phyloP scores from a whole-genome alignment of 2,113 vertebrate genomes.

The Dinomys branickii region DNA sequence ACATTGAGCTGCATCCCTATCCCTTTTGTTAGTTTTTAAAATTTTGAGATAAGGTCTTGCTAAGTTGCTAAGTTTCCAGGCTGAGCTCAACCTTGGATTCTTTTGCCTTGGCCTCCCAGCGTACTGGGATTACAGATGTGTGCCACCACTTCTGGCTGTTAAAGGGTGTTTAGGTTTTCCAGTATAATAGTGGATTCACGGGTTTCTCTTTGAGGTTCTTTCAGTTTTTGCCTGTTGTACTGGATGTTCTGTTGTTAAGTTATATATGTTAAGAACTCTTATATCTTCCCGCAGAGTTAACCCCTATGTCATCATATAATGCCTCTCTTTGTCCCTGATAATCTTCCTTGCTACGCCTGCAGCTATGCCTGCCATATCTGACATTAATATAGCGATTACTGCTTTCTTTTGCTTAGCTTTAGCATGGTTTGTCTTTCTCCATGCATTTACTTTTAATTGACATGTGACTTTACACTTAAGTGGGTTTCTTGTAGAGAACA shows the following conservation, averaged over 20 bases:
- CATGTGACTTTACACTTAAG: not conserved
- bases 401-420: not conserved
- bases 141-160: not conserved
- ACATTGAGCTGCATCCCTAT: not conserved
- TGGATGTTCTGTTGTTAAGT: not conserved
- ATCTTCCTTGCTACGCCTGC: not conserved
- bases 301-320: not conserved
- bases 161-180: not conserved
- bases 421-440: not conserved
- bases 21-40: not conserved
- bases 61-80: not conserved
- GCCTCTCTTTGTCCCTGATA: not conserved
- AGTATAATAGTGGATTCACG: not conserved
- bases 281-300: not conserved
- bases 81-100: not conserved
- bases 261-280: not conserved
- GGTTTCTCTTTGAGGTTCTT: not conserved
- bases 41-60: not conserved
- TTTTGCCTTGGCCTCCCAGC: not conserved
- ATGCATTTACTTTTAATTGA: not conserved
- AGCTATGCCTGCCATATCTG: not conserved
- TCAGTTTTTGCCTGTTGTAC: not conserved
- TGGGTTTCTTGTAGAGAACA: not conserved
- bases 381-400: not conserved
- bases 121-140: not conserved